These are phyloP conservation scores for Calyptomena viridis DNA, from an alignment of 2,113 vertebrate species.

Conservation along the genomic window DNA sequence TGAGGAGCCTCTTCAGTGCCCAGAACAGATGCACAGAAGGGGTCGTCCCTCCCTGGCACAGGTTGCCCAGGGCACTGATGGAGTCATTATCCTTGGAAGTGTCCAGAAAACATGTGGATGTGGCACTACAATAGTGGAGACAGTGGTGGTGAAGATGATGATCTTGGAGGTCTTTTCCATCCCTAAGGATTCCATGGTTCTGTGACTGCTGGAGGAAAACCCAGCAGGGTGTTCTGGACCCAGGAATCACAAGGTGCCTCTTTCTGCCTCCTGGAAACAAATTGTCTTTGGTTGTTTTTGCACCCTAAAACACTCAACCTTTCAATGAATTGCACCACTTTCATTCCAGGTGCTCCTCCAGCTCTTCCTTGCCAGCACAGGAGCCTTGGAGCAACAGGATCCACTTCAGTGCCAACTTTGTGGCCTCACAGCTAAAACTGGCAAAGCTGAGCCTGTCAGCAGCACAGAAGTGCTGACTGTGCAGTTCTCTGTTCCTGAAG, in stretches of 20 bases:
- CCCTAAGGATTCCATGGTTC: not conserved
- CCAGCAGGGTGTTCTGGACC: not conserved
- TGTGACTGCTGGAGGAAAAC: not conserved
- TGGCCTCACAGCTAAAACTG: not conserved
- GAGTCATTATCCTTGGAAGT: not conserved
- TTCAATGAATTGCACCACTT: not conserved
- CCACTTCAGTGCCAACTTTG: not conserved
- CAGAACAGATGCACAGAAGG: not conserved
- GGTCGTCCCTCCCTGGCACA: not conserved
- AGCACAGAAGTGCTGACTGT: not conserved
- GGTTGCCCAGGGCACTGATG: not conserved
- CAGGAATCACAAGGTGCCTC: fast-evolving
- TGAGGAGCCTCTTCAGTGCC: not conserved
- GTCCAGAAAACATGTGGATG: not conserved
- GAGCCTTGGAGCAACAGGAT: not conserved
- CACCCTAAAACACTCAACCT: not conserved
- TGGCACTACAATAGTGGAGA: not conserved
- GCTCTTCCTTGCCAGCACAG: not conserved
- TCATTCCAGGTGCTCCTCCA: not conserved
- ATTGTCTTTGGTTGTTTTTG: not conserved
- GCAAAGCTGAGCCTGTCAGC: not conserved
- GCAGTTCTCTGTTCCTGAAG: not conserved
- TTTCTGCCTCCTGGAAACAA: not conserved
- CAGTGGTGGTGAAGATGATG: not conserved
- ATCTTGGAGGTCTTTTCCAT: not conserved